These are phyloP conservation scores for Malthinus seriepunctatus DNA, from an alignment of 2,888 invertebrate genomes.

Conservation along the genomic window DNA sequence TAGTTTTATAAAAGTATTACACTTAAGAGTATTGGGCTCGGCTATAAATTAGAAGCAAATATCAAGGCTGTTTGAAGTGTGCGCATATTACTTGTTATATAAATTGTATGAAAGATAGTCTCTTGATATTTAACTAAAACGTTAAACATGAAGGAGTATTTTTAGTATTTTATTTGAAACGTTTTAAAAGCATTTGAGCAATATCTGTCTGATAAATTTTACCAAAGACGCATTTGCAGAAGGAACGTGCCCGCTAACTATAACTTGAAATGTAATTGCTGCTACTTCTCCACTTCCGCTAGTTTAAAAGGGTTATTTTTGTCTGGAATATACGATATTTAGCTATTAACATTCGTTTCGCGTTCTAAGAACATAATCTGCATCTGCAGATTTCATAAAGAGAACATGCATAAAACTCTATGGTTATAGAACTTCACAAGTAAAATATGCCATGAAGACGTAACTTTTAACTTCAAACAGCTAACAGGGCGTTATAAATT, in stretches of 20 bases:
- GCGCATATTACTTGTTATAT: constrained; percentile 12
- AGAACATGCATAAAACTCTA: too few relatives aligned
- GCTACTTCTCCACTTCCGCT: constrained; percentile 19
- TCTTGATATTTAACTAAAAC: constrained; percentile 1
- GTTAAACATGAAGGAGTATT: neutral
- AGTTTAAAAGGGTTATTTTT: constrained; percentile 24
- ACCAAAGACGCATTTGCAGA: constrained; percentile 8
- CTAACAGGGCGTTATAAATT: too few relatives aligned
- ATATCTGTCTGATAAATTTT: constrained; percentile 21
- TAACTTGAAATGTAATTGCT: constrained; percentile 21
- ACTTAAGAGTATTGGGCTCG: constrained; percentile 13
- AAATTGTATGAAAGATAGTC: neutral
- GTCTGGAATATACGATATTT: constrained; percentile 14
- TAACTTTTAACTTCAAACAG: too few relatives aligned
- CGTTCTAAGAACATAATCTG: constrained; percentile 15
- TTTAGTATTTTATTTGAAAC: constrained; percentile 4
- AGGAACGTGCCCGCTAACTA: constrained; percentile 15
- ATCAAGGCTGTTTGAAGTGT: constrained; percentile 14
- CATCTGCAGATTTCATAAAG: constrained; percentile 5
- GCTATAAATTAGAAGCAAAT: constrained; percentile 17
- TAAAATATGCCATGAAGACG: too few relatives aligned
- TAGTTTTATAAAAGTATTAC: constrained; percentile 4
- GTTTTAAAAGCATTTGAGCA: constrained; percentile 17
- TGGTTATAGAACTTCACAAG: too few relatives aligned
- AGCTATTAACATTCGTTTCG: constrained; percentile 15